Evolutionary conservation across 2,113 vertebrate genomes (phyloP).

Genomic region (Casuarius casuarius): DNA sequence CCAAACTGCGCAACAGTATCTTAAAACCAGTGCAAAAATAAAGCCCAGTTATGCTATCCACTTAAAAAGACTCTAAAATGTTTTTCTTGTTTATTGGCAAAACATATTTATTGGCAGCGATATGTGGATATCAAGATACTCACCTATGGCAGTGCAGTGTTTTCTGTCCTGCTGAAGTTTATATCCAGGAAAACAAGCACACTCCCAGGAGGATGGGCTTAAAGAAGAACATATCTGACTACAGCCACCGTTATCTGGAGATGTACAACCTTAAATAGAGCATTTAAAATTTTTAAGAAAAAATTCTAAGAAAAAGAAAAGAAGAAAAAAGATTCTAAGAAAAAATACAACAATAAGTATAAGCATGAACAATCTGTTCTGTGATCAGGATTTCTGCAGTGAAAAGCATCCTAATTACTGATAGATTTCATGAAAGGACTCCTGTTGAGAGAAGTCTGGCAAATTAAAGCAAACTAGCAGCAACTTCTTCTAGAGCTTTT

Average conservation of each 20-base stretch:
- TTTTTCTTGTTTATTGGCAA: not conserved
- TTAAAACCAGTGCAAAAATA: not conserved
- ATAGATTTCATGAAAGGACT: not conserved
- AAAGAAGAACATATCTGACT: conserved; percentile 86
- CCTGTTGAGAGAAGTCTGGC: not conserved
- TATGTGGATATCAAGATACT: conserved; percentile 43
- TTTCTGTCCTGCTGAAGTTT: conserved; percentile 83
- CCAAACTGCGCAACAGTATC: not conserved
- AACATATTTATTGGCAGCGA: not conserved
- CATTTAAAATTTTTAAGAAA: conserved; percentile 5
- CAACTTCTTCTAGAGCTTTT: not conserved
- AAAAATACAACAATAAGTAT: not conserved
- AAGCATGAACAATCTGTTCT: not conserved
- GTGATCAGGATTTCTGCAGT: not conserved
- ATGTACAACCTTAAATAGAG: conserved; percentile 85
- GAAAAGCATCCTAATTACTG: not conserved
- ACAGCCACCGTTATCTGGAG: conserved; percentile 89
- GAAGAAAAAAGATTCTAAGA: not conserved
- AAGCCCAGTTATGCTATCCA: not conserved
- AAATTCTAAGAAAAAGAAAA: too few relatives aligned
- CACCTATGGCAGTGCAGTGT: conserved; percentile 84
- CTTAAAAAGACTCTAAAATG: not conserved
- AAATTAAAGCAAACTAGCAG: not conserved
- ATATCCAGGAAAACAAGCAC: conserved; percentile 88
- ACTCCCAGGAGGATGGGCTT: conserved; percentile 83